Base-by-base conservation (phyloP, 1,140 invertebrate species). In the Sycobia sp. region DNA sequence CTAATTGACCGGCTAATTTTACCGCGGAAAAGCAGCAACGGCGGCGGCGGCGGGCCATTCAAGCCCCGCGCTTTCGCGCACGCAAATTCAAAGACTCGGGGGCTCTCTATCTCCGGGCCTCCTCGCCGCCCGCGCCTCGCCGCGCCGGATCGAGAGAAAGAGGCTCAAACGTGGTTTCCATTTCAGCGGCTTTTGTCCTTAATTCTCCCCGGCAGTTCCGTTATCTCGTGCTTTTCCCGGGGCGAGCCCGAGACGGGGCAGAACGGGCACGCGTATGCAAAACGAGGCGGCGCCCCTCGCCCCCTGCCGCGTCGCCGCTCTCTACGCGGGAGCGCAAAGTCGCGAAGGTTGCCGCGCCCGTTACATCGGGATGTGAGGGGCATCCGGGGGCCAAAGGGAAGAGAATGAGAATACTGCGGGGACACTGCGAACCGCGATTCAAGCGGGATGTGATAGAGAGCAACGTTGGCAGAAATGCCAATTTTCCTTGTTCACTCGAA, bases 181-280 rank as follows among this genome's bases (percentile, higher is more conserved):
- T 71, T 73, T 69, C 64, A 64, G 57, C 57, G 50, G 72, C 72
- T 73, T 76, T 77, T 77, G 74, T 74, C 74, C 72, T 76, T 76
- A 73, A 77, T 74, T 72, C 67, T 59, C 60, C 66, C 62, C 66
- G 57, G 70, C 66, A 73, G 70, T 74, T 73, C 13, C 70, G 76
- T 79, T 79, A 79, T 79, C 76, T 78, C 72, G 69, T 76, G 74
- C 74, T 34, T 50, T 41, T n/a, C n/a, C 36, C 36, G 36, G 9
- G 2, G 36, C 34, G 16, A 3, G n/a, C n/a, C n/a, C n/a, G n/a
- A n/a, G 29, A 14, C 9, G 10, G 18, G 16, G 1, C 25, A 44
- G 14, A 57, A 34, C 16, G 41, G 10, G 11, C 20, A 46, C 50
- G 46, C 11, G 23, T 50, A 50, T 59, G 57, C 46, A 59, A 59